Evolutionary conservation across 92 coral and sea anemone species (phyloP), one percentile per base, ranked within the genome.

Genomic region (Umimayanthus chanpuru): DNA sequence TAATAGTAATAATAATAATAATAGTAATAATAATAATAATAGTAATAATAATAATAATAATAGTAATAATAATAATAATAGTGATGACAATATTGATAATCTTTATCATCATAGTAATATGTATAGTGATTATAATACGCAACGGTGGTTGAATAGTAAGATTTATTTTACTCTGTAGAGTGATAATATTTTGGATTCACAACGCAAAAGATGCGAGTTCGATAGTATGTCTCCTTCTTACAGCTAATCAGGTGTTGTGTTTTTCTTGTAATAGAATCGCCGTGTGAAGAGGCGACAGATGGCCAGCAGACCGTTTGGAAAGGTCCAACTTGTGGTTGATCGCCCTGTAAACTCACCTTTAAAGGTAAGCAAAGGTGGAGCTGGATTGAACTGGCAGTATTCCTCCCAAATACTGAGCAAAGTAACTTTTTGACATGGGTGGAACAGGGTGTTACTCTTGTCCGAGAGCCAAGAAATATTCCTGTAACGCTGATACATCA

Each of bases 231-330:
- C 12, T 20, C 32, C 11, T 6, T 73, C 44, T 6, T 39, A 32
- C 6, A 73, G n/a, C 44, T 32, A 32, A 73, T 73, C 20, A 30
- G 32, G n/a, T 72, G 15, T 72, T n/a, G 73, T 36, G 16, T 75
- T 41, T 75, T 32, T 75, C 50, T 20, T n/a, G 4, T 81, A 49
- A 38, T 39, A 93, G 96, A 94, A 93, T 90, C 86, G 92, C 5
- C 92, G 91, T 7, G 90, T 87, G 29, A 93, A 91, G 82, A 91
- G 96, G 47, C 89, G 90, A 75, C 90, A 89, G 81, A 89, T 93
- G 94, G 96, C 94, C 20, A 93, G 93, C 77, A 88, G 96, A 29
- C 96, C 96, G 3, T 93, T 93, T 90, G 93, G 91, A 29, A 91
- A 82, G 73, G 86, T 89, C 25, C 49, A 89, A 14, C 64, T 93